Evolutionary conservation across 1,140 invertebrate species (phyloP).

Genomic region (Paracyclopina nana): DNA sequence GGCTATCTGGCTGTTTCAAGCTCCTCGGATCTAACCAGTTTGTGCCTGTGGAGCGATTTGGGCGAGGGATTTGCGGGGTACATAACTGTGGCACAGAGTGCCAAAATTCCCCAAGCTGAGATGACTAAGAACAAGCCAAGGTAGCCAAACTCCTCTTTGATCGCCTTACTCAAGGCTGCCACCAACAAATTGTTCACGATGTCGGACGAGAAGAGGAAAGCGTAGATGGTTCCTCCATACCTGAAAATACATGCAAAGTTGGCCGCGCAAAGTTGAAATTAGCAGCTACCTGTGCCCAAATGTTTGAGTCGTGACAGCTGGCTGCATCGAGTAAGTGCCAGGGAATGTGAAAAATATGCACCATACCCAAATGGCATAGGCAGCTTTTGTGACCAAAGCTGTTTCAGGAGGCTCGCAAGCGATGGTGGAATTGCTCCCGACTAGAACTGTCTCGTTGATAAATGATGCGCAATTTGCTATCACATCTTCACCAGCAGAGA

Average conservation of each 20-base stretch:
- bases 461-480: too few relatives aligned
- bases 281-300: neutral
- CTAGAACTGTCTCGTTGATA: too few relatives aligned
- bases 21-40: too few relatives aligned
- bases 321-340: conserved; percentile 4
- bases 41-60: too few relatives aligned
- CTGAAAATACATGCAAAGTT: too few relatives aligned
- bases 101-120: neutral
- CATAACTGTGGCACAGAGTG: neutral
- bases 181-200: conserved; percentile 13
- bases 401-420: neutral
- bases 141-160: neutral
- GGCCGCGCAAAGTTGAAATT: too few relatives aligned
- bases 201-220: conserved; percentile 18
- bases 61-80: conserved; percentile 3
- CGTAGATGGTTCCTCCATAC: conserved; percentile 20
- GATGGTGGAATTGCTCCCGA: too few relatives aligned
- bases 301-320: conserved; percentile 3
- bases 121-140: conserved; percentile 3
- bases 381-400: neutral
- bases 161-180: conserved; percentile 1
- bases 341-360: neutral
- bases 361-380: neutral
- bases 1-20: too few relatives aligned
- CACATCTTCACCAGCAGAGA: too few relatives aligned